Evolutionary conservation across 2,797 vertebrate species (phyloP).

Genomic region (Aulostomus chinensis): DNA sequence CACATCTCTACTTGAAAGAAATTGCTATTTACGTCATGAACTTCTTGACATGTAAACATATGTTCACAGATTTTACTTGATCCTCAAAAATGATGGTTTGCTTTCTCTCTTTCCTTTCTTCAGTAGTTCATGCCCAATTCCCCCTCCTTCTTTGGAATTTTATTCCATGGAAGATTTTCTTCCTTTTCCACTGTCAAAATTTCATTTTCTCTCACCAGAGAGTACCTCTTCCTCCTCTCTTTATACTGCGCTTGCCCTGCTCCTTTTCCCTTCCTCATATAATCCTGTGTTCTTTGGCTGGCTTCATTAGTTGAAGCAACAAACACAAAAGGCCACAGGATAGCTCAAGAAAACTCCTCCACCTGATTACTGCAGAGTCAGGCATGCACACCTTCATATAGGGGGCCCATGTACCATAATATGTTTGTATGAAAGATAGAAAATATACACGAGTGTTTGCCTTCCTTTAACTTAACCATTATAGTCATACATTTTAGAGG

Average conservation of each 20-base stretch:
- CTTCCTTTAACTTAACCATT: too few species aligned
- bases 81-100: too few species aligned
- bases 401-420: slow-evolving; percentile 10
- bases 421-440: slow-evolving; percentile 3
- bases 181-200: slow-evolving; percentile 56
- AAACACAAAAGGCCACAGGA: slow-evolving; percentile 64
- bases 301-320: slow-evolving; percentile 65
- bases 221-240: neutral
- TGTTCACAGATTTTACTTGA: too few species aligned
- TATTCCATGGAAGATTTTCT: too few species aligned
- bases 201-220: slow-evolving; percentile 25
- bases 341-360: slow-evolving; percentile 56
- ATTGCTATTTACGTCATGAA: too few species aligned
- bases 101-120: too few species aligned
- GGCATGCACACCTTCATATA: slow-evolving; percentile 15
- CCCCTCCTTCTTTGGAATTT: too few species aligned
- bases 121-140: too few species aligned
- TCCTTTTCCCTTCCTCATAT: slow-evolving; percentile 44
- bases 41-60: too few species aligned
- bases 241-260: slow-evolving; percentile 12
- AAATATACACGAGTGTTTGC: too few species aligned
- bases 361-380: slow-evolving; percentile 44
- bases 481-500: too few species aligned
- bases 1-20: too few species aligned
- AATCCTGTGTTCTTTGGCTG: slow-evolving; percentile 67